These are phyloP conservation scores for Loxodonta africana DNA, from an alignment of 2,113 vertebrate species.

Conservation along the genomic window DNA sequence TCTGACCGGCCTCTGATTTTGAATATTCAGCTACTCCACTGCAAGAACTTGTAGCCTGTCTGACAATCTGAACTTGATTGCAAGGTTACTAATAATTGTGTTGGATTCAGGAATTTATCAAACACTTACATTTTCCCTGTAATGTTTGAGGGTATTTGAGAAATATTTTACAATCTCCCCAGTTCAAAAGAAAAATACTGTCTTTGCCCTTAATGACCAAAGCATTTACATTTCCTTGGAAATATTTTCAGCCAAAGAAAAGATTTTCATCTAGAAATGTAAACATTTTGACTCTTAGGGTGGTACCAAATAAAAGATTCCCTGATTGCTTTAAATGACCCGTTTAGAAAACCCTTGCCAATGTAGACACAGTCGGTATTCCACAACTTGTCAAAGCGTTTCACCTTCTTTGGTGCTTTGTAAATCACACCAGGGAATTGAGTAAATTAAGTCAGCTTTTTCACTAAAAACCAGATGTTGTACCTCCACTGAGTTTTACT, in stretches of 20 bases:
- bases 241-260: slow-evolving; percentile 72
- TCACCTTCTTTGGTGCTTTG: slow-evolving; percentile 75
- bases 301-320: slow-evolving; percentile 79
- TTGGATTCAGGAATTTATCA: slow-evolving; percentile 35
- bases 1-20: not conserved
- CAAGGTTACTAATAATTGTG: slow-evolving; percentile 6
- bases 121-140: slow-evolving; percentile 58
- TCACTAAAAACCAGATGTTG: slow-evolving; percentile 79
- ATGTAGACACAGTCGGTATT: slow-evolving; percentile 69
- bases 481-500: slow-evolving; percentile 68
- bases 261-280: slow-evolving; percentile 82
- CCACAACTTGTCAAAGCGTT: slow-evolving; percentile 67
- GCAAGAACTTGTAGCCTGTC: not conserved
- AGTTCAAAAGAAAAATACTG: slow-evolving; percentile 64
- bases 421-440: slow-evolving; percentile 79
- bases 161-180: slow-evolving; percentile 64
- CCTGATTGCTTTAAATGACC: slow-evolving; percentile 82
- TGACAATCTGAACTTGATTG: slow-evolving; percentile 39
- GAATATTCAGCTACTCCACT: not conserved
- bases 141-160: slow-evolving; percentile 59
- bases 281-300: slow-evolving; percentile 77
- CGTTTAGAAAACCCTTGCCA: slow-evolving; percentile 79
- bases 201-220: slow-evolving; percentile 68
- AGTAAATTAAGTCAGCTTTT: slow-evolving; percentile 77
- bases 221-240: slow-evolving; percentile 65